phyloP scores from a whole-genome alignment of 2,797 vertebrate genomes.

The Macroramphosus scolopax region DNA sequence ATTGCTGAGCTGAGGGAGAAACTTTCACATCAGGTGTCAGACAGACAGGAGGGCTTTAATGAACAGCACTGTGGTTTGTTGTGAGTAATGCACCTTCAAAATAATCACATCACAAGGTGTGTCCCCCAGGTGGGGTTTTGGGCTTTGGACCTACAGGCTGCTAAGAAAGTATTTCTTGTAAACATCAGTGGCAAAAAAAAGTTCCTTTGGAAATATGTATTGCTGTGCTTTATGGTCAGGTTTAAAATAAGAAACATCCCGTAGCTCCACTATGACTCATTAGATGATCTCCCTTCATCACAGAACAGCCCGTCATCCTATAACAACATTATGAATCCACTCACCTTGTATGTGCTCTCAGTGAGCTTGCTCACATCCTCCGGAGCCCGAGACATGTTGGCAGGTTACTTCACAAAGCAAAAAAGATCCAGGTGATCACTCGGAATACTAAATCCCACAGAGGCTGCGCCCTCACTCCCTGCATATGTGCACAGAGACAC shows the following conservation, averaged over 20 bases:
- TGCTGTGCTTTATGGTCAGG: too few relatives aligned
- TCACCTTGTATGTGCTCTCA: conserved; percentile 60
- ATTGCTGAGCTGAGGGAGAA: too few relatives aligned
- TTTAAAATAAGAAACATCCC: too few relatives aligned
- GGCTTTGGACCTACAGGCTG: too few relatives aligned
- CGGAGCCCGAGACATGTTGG: conserved; percentile 21
- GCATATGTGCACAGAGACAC: conserved; percentile 29
- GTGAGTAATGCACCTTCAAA: conserved; percentile 3
- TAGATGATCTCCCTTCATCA: too few relatives aligned
- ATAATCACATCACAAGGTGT: conserved; percentile 9
- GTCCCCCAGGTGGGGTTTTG: background rate
- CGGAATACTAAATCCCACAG: conserved; percentile 23
- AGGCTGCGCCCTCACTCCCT: conserved; percentile 20
- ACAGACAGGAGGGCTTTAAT: too few relatives aligned
- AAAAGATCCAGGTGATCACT: conserved; percentile 7
- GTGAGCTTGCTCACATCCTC: conserved; percentile 15
- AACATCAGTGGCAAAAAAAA: conserved; percentile 15
- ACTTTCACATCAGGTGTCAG: too few relatives aligned
- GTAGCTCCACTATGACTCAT: too few relatives aligned
- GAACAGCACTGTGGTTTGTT: too few relatives aligned
- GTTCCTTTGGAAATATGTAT: conserved; percentile 4
- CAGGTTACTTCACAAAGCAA: too few relatives aligned
- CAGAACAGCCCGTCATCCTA: too few relatives aligned
- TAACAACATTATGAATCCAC: conserved; percentile 18
- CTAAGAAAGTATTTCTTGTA: background rate